Conservation (phyloP, 2,797 vertebrate genomes). For the Aulostomus chinensis region DNA sequence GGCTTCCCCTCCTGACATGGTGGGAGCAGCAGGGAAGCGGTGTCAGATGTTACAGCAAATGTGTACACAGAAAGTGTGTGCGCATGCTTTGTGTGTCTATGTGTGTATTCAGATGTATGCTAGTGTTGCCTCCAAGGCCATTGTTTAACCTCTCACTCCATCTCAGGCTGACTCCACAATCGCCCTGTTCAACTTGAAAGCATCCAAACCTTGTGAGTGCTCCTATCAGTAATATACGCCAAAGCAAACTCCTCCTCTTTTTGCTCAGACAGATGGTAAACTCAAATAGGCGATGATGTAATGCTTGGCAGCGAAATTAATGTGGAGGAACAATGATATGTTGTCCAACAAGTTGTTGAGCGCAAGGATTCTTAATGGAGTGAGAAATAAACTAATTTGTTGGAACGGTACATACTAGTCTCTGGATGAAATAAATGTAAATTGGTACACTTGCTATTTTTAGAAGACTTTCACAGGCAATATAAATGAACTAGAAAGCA, state of each 20-base stretch:
- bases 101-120: constrained; percentile 7
- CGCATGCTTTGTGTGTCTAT: constrained; percentile 7
- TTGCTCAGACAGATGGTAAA: constrained; percentile 43
- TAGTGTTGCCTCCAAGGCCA: constrained; percentile 20
- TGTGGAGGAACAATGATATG: constrained; percentile 33
- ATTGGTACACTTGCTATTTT: too few species aligned
- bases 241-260: constrained; percentile 2
- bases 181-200: constrained; percentile 22
- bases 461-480: too few species aligned
- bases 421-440: too few species aligned
- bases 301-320: constrained; percentile 47
- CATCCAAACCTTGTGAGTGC: constrained; percentile 1
- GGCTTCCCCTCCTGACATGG: constrained; percentile 62
- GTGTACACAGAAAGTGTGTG: constrained; percentile 24
- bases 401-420: constrained; percentile 11
- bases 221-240: neutral
- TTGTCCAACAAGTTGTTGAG: constrained; percentile 31
- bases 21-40: constrained; percentile 61
- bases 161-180: constrained; percentile 17
- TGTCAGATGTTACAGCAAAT: constrained; percentile 60
- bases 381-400: constrained; percentile 47
- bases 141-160: constrained; percentile 29
- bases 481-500: too few species aligned
- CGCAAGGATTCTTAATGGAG: constrained; percentile 30
- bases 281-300: constrained; percentile 48